Evolutionary conservation across 2,113 vertebrate genomes (phyloP), one percentile per base, ranked within the genome.

Genomic region (Macrotis lagotis): DNA sequence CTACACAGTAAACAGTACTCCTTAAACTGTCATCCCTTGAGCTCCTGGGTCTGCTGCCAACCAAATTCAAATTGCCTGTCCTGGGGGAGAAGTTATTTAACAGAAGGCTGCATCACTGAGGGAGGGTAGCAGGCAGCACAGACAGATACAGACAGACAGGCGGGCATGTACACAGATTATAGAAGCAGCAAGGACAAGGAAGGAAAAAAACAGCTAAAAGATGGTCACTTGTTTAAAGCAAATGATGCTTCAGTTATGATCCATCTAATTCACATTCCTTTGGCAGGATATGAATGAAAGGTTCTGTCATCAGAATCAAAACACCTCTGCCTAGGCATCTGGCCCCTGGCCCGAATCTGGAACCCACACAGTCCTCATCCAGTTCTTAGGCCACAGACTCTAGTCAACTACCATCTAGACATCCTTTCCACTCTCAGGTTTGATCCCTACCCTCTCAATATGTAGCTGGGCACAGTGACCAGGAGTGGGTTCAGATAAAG

Each of bases 91-190:
- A 83, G 16, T 74, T 74, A 22, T n/a, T 74, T 37, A 83, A 37
- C 19, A 83, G 66, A 83, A n/a, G n/a, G 66, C n/a, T 83, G 66
- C 37, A 7, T 83, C n/a, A 83, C 66, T 24, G 66, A 83, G 19
- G n/a, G 16, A 83, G n/a, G 26, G 8, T 44, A 83, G 66, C 37
- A 74, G 37, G 59, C 31, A n/a, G n/a, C n/a, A n/a, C n/a, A 74
- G 59, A 50, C 37, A 48, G 88, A 49, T 66, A 97, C 91, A 91
- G 93, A 95, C 88, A 91, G 95, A 96, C 92, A 93, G 66, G 66
- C n/a, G n/a, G 66, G 66, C n/a, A 83, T 19, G 7, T 44, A 22
- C 51, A 88, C 31, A 66, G 91, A 94, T 88, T 26, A 55, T 59
- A 47, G 92, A 96, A 92, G 91, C 95, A 93, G 66, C 8, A 90